Conservation (phyloP, 1,140 invertebrate genomes). For the Heterodera carotae region DNA sequence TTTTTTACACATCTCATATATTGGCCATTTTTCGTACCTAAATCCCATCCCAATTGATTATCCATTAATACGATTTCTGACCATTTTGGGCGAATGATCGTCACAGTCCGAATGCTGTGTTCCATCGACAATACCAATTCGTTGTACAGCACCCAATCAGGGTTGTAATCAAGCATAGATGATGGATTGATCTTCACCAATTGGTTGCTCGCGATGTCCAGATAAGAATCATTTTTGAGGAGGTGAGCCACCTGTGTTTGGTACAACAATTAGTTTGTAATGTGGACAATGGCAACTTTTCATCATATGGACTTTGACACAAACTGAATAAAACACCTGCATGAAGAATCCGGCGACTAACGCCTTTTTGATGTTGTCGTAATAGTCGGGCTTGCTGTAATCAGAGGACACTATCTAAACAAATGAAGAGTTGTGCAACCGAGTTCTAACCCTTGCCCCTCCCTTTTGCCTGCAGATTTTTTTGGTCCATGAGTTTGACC, state of each 20-base stretch:
- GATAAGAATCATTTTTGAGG: slow-evolving; percentile 89
- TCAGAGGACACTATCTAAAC: slow-evolving; percentile 77
- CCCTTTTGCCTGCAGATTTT: slow-evolving; percentile 75
- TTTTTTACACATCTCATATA: too few species aligned
- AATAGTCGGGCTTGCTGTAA: slow-evolving; percentile 96
- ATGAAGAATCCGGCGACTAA: slow-evolving; percentile 98
- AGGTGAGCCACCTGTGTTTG: slow-evolving; percentile 81
- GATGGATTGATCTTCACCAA: slow-evolving; percentile 97
- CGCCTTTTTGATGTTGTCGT: slow-evolving; percentile 96
- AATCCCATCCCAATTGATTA: background rate
- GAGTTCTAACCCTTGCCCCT: slow-evolving; percentile 69
- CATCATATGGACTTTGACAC: background rate
- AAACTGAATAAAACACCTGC: slow-evolving; percentile 80
- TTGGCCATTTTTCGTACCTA: background rate
- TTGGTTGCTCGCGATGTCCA: slow-evolving; percentile 99
- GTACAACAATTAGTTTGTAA: slow-evolving; percentile 4
- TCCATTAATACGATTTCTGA: slow-evolving; percentile 63
- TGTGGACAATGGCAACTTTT: background rate
- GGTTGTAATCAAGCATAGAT: slow-evolving; percentile 96
- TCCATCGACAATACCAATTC: slow-evolving; percentile 99
- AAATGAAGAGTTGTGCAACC: background rate
- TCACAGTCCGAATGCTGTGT: slow-evolving; percentile 97
- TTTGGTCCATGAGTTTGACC: slow-evolving; percentile 85
- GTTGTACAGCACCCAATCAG: slow-evolving; percentile 99
- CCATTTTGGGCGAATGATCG: slow-evolving; percentile 90